Conservation (phyloP, 2,113 vertebrate species). For the Fregetta grallaria region DNA sequence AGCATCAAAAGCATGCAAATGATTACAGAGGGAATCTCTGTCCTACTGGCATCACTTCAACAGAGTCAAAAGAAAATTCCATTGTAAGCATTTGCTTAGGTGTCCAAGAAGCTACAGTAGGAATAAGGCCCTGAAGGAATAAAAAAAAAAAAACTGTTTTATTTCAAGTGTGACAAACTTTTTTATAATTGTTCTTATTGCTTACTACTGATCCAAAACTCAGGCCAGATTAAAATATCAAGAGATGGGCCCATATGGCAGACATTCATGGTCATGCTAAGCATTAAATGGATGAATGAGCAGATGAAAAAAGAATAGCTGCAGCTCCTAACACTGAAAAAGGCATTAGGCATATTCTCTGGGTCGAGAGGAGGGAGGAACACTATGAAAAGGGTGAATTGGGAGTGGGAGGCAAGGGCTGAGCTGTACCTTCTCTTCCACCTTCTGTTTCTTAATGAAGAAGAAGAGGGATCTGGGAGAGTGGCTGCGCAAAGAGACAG, state of each 20-base stretch:
- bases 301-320: not conserved
- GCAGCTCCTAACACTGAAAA: not conserved
- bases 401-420: not conserved
- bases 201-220: not conserved
- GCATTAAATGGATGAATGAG: not conserved
- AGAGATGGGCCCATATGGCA: not conserved
- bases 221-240: not conserved
- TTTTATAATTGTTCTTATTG: not conserved
- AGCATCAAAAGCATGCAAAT: not conserved
- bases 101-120: not conserved
- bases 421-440: not conserved
- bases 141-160: not conserved
- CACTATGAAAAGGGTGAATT: not conserved
- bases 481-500: not conserved
- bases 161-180: not conserved
- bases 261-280: not conserved
- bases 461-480: not conserved
- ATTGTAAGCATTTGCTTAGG: not conserved
- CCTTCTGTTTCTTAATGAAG: not conserved
- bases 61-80: not conserved
- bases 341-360: not conserved
- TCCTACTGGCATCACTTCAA: not conserved
- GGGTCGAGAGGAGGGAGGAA: not conserved
- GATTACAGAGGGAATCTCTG: not conserved
- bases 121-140: not conserved